These are phyloP conservation scores for Criorhina ranunculi DNA, from an alignment of 2,888 invertebrate genomes.

Conservation along the genomic window DNA sequence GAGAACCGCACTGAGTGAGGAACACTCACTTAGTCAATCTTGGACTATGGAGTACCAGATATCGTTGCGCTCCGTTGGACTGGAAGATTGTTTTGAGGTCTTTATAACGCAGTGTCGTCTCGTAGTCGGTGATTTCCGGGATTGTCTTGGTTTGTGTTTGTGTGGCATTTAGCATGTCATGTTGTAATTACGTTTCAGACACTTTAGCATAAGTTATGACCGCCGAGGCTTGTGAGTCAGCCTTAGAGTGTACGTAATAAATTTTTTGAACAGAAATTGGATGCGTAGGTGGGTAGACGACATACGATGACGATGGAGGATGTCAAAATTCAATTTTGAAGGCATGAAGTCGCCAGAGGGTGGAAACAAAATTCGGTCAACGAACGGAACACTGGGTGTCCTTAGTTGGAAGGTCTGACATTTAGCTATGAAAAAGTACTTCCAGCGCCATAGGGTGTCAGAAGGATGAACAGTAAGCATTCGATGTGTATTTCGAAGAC, in stretches of 20 bases:
- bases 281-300: constrained; percentile 64
- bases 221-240: constrained; percentile 48
- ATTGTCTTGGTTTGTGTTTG: constrained; percentile 64
- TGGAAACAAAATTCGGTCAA: background rate
- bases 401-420: constrained; percentile 5
- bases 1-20: constrained; percentile 66
- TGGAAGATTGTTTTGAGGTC: constrained; percentile 59
- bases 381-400: constrained; percentile 15
- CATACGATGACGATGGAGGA: constrained; percentile 29
- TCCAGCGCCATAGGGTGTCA: too few relatives aligned
- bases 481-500: too few relatives aligned
- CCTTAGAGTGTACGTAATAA: constrained; percentile 53
- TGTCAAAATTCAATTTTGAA: constrained; percentile 19
- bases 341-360: background rate
- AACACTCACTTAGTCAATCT: constrained; percentile 69
- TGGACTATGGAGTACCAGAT: constrained; percentile 18
- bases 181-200: constrained; percentile 73
- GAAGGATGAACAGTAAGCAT: too few relatives aligned
- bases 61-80: constrained; percentile 40
- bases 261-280: constrained; percentile 62
- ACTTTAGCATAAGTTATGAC: constrained; percentile 72
- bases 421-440: too few relatives aligned
- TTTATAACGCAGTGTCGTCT: constrained; percentile 72
- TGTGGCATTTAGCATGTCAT: constrained; percentile 73
- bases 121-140: constrained; percentile 65